Conservation (phyloP, 2,113 vertebrate species). For the Daboia siamensis region DNA sequence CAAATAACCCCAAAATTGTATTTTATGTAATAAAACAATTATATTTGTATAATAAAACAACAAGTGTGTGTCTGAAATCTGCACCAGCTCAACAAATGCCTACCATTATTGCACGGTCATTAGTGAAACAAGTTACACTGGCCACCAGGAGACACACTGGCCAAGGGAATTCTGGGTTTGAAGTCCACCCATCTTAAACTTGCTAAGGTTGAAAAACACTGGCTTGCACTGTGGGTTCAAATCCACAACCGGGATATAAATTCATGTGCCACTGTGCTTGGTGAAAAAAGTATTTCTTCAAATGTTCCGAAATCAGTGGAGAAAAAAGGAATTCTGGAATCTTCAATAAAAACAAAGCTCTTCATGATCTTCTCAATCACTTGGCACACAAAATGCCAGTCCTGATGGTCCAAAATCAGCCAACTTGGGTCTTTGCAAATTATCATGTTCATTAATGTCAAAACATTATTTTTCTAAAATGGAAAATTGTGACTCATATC, state of each 20-base stretch:
- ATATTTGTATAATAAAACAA: not conserved
- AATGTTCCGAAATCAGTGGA: not conserved
- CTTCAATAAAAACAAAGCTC: not conserved
- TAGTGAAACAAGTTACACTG: not conserved
- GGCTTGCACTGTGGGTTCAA: not conserved
- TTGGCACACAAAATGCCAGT: not conserved
- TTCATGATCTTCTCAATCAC: not conserved
- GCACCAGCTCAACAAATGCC: not conserved
- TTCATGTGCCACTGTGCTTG: not conserved
- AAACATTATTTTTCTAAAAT: slow-evolving; percentile 40
- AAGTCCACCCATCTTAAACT: not conserved
- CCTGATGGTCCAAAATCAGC: not conserved
- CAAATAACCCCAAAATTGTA: not conserved
- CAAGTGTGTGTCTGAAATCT: not conserved
- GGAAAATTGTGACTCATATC: slow-evolving; percentile 35
- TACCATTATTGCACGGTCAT: not conserved
- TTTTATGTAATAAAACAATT: not conserved
- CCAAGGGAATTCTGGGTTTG: not conserved
- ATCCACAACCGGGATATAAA: not conserved
- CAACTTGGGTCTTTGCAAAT: not conserved
- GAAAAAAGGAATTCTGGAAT: not conserved
- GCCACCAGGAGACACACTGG: not conserved
- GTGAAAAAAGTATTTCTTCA: not conserved
- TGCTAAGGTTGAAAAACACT: not conserved
- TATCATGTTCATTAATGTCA: slow-evolving; percentile 24